phyloP scores from a whole-genome alignment of 2,888 invertebrate species.

The Seira ritae region DNA sequence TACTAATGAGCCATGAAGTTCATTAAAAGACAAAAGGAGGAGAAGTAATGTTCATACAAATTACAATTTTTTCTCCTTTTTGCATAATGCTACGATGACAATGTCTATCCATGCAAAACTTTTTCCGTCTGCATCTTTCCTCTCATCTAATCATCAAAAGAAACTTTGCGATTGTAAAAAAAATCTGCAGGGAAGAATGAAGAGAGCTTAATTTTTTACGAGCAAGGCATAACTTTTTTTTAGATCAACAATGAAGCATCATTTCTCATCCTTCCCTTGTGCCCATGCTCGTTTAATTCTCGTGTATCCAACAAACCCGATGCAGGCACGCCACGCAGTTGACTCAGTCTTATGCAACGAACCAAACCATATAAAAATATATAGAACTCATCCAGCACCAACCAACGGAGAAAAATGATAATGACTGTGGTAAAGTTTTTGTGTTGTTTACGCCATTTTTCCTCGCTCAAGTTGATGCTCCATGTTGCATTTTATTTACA shows the following conservation, averaged over 20 bases:
- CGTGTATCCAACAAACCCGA: not conserved
- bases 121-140: not conserved
- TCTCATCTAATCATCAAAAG: not conserved
- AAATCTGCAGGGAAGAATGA: not conserved
- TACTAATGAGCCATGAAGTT: slow-evolving; percentile 3
- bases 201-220: not conserved
- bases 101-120: not conserved
- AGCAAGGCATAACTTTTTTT: not conserved
- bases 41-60: not conserved
- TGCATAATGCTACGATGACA: not conserved
- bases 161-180: not conserved
- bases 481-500: not conserved
- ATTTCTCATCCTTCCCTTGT: not conserved
- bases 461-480: not conserved
- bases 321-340: not conserved
- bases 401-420: not conserved
- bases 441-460: not conserved
- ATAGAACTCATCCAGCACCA: not conserved
- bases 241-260: not conserved
- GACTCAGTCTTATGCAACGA: not conserved
- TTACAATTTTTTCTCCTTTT: not conserved
- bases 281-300: not conserved
- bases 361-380: not conserved
- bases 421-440: not conserved
- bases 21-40: not conserved